A percentile compares a stretch with the other conserved stretches of the same genome.
phyloP scores from a whole-genome alignment of 2,888 invertebrate genomes.

The Flexamia atlantica region DNA sequence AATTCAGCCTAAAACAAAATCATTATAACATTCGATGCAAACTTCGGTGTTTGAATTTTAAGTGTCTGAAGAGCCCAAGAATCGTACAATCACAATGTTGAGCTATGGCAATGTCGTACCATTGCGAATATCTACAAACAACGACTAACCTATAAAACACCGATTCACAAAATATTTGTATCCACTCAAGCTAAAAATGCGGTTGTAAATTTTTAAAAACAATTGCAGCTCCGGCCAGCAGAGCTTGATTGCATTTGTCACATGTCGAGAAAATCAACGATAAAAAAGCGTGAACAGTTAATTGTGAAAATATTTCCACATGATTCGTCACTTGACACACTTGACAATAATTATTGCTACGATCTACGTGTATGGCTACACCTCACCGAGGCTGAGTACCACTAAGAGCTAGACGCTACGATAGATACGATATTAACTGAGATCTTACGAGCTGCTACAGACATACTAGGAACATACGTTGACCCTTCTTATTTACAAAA shows the following conservation, averaged over 20 bases:
- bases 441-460: slow-evolving; percentile 35
- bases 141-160: slow-evolving; percentile 59
- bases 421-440: slow-evolving; percentile 34
- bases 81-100: slow-evolving; percentile 46
- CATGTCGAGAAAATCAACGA: slow-evolving; percentile 59
- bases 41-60: background rate
- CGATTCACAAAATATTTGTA: slow-evolving; percentile 50
- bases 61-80: slow-evolving; percentile 3
- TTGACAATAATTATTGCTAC: slow-evolving; percentile 62
- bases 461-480: slow-evolving; percentile 51
- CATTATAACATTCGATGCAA: slow-evolving; percentile 39
- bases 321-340: slow-evolving; percentile 42
- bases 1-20: slow-evolving; percentile 5
- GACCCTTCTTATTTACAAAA: slow-evolving; percentile 38
- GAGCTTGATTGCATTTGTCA: slow-evolving; percentile 61
- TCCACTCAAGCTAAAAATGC: slow-evolving; percentile 55
- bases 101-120: slow-evolving; percentile 56
- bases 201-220: slow-evolving; percentile 60
- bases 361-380: slow-evolving; percentile 38
- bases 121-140: slow-evolving; percentile 40
- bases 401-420: background rate
- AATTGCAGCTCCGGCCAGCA: slow-evolving; percentile 58
- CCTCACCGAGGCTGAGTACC: background rate
- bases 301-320: slow-evolving; percentile 58
- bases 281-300: slow-evolving; percentile 61